Conservation (phyloP, 1,140 invertebrate species). For the Euschistus heros region DNA sequence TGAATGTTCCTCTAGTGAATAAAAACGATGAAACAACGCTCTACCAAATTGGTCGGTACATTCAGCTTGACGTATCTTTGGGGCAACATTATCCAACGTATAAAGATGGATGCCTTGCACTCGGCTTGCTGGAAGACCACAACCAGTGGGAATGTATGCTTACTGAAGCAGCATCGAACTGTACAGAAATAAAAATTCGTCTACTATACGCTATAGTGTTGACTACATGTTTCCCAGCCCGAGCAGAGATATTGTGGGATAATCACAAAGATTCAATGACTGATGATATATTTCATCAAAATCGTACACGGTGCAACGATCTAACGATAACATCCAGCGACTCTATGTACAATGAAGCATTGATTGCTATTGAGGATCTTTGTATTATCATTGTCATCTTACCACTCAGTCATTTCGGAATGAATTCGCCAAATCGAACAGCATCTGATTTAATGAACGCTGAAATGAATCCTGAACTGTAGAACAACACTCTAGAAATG, state of each 20-base stretch:
- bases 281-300: conserved; percentile 24
- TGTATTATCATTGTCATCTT: not conserved
- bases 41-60: too few relatives aligned
- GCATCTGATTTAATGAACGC: too few relatives aligned
- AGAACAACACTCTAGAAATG: not conserved
- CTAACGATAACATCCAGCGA: not conserved
- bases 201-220: conserved; percentile 27
- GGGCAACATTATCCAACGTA: too few relatives aligned
- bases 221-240: conserved; percentile 24
- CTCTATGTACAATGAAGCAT: not conserved
- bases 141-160: too few relatives aligned
- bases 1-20: too few relatives aligned
- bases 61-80: too few relatives aligned
- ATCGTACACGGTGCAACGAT: not conserved
- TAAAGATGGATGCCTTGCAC: too few relatives aligned
- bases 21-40: too few relatives aligned
- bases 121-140: too few relatives aligned
- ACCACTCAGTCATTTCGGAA: not conserved
- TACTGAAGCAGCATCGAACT: conserved; percentile 21
- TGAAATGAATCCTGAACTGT: not conserved
- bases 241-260: too few relatives aligned
- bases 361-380: not conserved
- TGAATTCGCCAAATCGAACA: not conserved
- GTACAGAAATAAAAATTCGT: conserved; percentile 20
- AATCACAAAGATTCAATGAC: too few relatives aligned